phyloP scores from a whole-genome alignment of 1,140 invertebrate species.

The Camponotus floridanus region DNA sequence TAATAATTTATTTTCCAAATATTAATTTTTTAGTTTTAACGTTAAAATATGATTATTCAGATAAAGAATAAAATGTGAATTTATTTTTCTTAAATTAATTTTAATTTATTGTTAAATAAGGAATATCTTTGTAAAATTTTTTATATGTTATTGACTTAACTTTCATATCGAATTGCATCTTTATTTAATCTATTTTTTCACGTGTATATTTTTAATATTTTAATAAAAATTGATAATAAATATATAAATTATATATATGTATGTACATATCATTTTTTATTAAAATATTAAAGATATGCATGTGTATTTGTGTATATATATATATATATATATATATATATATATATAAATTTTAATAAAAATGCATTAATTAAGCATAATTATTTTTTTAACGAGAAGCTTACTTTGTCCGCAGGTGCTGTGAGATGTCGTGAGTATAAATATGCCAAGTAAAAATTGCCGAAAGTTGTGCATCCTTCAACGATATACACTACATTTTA shows the following conservation, averaged over 20 bases:
- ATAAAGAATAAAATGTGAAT: background rate
- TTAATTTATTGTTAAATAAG: background rate
- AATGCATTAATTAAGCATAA: no score
- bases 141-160: background rate
- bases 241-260: background rate
- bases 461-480: slow-evolving; percentile 45
- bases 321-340: no score
- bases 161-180: background rate
- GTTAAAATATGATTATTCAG: background rate
- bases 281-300: no score
- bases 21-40: background rate
- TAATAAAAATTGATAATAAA: background rate
- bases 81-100: background rate
- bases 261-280: no score
- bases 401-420: slow-evolving; percentile 36
- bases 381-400: background rate
- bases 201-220: background rate
- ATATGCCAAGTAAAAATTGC: slow-evolving; percentile 1
- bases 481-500: slow-evolving; percentile 31
- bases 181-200: background rate
- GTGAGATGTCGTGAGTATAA: background rate
- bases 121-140: background rate
- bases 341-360: background rate
- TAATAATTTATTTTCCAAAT: background rate
- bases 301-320: no score